Conservation (phyloP, 2,797 vertebrate species). For the Anabas testudineus region DNA sequence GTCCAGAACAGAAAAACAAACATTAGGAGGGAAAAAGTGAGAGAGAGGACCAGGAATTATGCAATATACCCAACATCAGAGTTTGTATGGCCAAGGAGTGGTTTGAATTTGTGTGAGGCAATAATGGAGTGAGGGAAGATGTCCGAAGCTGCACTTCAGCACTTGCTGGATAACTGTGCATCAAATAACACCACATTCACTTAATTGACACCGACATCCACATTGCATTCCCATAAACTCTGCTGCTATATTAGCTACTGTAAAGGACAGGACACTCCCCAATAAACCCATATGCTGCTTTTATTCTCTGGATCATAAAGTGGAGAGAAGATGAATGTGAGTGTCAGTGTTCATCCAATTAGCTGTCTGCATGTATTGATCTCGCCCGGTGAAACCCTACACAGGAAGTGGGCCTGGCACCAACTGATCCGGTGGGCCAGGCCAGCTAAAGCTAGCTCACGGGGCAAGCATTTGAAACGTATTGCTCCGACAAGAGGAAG, state of each 20-base stretch:
- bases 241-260: slow-evolving; percentile 48
- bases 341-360: slow-evolving; percentile 80
- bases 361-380: slow-evolving; percentile 80
- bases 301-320: slow-evolving; percentile 71
- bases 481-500: slow-evolving; percentile 77
- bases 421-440: slow-evolving; percentile 69
- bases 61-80: slow-evolving; percentile 26
- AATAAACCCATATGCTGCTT: slow-evolving; percentile 65
- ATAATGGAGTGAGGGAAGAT: slow-evolving; percentile 3
- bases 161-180: slow-evolving; percentile 32
- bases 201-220: slow-evolving; percentile 41
- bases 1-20: slow-evolving; percentile 41
- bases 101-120: slow-evolving; percentile 24
- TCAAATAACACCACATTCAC: slow-evolving; percentile 42
- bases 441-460: slow-evolving; percentile 66
- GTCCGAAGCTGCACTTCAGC: slow-evolving; percentile 16
- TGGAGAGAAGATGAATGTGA: slow-evolving; percentile 73
- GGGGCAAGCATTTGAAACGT: slow-evolving; percentile 74
- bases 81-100: slow-evolving; percentile 9
- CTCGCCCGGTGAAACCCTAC: slow-evolving; percentile 76
- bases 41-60: slow-evolving; percentile 41
- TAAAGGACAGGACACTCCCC: slow-evolving; percentile 57
- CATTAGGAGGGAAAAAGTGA: slow-evolving; percentile 1
- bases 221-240: slow-evolving; percentile 65
- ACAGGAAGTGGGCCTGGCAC: slow-evolving; percentile 82